Percentiles rank a stretch among this genome's conserved stretches.
These are phyloP conservation scores for Bolborhynchus lineola DNA, from an alignment of 2,113 vertebrate genomes.

Conservation along the genomic window DNA sequence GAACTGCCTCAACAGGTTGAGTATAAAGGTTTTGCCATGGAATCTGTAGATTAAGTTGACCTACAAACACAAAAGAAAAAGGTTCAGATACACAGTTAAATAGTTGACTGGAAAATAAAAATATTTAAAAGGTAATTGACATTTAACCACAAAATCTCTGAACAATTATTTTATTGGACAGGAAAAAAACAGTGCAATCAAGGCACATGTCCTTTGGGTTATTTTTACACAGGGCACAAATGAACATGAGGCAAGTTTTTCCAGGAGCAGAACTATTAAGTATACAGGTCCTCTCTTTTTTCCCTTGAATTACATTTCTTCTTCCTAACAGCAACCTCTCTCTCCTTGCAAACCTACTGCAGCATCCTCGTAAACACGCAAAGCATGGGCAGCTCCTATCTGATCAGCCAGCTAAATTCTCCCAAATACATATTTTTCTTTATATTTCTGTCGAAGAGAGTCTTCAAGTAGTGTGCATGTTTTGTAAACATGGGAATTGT, in stretches of 20 bases:
- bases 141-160: background rate
- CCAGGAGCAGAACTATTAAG: background rate
- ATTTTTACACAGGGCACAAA: background rate
- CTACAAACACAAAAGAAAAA: conserved; percentile 65
- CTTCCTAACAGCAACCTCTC: background rate
- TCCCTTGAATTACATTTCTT: background rate
- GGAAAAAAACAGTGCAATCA: background rate
- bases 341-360: background rate
- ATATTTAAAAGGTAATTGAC: background rate
- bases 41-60: conserved; percentile 89
- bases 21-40: conserved; percentile 98
- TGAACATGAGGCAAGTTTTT: background rate
- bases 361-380: background rate
- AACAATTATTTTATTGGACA: background rate
- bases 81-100: background rate
- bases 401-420: background rate
- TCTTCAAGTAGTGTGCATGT: background rate
- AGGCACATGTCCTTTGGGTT: background rate
- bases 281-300: background rate
- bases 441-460: background rate
- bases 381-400: background rate
- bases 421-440: background rate
- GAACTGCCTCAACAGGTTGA: conserved; percentile 91
- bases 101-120: background rate
- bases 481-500: background rate